Percentiles rank a stretch among this genome's conserved stretches.
These are phyloP conservation scores for Oscheius sp. DNA, from an alignment of 2,888 invertebrate genomes.

Conservation along the genomic window DNA sequence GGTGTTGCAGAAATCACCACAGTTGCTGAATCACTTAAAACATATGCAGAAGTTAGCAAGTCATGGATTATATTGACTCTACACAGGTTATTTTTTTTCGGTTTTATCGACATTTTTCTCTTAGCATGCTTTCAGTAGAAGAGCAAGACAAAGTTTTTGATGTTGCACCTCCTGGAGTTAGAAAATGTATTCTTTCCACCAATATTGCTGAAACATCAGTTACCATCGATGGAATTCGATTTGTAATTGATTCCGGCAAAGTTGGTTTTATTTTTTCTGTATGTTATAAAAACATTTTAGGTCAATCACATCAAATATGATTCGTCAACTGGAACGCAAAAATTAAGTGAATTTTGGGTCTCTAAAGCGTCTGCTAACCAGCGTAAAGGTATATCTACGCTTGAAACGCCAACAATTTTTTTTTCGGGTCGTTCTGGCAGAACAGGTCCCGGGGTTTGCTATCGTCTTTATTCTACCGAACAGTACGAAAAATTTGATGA, in stretches of 20 bases:
- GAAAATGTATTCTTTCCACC: slow-evolving; percentile 96
- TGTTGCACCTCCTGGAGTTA: slow-evolving; percentile 89
- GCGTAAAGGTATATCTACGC: slow-evolving; percentile 81
- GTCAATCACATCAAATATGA: slow-evolving; percentile 88
- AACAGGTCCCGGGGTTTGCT: slow-evolving; percentile 91
- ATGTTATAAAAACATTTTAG: slow-evolving; percentile 35
- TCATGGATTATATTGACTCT: slow-evolving; percentile 92
- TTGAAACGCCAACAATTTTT: not conserved
- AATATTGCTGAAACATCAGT: slow-evolving; percentile 99
- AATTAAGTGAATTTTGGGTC: slow-evolving; percentile 86
- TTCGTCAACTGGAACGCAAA: slow-evolving; percentile 87
- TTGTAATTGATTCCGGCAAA: slow-evolving; percentile 96
- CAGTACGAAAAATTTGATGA: slow-evolving; percentile 72
- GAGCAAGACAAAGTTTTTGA: slow-evolving; percentile 98
- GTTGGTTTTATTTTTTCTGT: slow-evolving; percentile 3
- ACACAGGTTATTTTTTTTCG: slow-evolving; percentile 77
- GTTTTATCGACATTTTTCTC: slow-evolving; percentile 15
- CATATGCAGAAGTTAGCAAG: slow-evolving; percentile 83
- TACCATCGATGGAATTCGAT: slow-evolving; percentile 96
- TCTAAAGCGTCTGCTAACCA: slow-evolving; percentile 98
- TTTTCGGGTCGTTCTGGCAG: slow-evolving; percentile 74
- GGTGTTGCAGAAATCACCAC: slow-evolving; percentile 76
- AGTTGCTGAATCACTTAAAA: slow-evolving; percentile 75
- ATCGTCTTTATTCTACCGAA: slow-evolving; percentile 78
- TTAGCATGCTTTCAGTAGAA: slow-evolving; percentile 86